Conservation (phyloP, 2,113 vertebrate genomes). For the Nothocercus julius region DNA sequence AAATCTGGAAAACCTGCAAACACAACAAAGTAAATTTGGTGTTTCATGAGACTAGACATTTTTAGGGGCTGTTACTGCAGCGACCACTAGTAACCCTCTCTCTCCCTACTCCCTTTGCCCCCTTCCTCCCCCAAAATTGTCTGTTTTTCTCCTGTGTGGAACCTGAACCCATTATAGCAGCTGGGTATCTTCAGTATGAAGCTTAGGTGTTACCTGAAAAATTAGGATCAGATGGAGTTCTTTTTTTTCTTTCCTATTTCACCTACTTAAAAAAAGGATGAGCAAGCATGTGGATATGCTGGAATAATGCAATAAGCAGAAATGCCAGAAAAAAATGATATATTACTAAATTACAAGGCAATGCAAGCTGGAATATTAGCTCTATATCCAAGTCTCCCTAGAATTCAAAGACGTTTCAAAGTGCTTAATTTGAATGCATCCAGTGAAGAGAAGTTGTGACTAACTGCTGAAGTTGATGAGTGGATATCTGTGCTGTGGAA, state of each 20-base stretch:
- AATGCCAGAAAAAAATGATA: neutral
- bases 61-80: neutral
- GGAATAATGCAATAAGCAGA: neutral
- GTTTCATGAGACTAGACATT: neutral
- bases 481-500: neutral
- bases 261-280: neutral
- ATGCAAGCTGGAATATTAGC: neutral
- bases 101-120: too few species aligned
- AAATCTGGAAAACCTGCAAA: constrained; percentile 6
- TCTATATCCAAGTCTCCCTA: neutral
- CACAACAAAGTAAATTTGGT: neutral
- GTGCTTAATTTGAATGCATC: neutral
- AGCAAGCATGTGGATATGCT: neutral
- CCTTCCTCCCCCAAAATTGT: too few species aligned
- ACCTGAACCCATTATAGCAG: neutral
- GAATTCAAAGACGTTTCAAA: neutral
- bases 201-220: neutral
- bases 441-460: neutral
- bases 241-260: neutral
- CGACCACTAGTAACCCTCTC: neutral
- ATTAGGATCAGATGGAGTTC: neutral
- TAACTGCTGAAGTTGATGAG: neutral
- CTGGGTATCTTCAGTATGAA: neutral
- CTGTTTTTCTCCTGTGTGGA: neutral
- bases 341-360: neutral